Evolutionary conservation across 2,113 vertebrate species (phyloP), one percentile per base, ranked within the genome.

Genomic region (Tychaedon coryphoeus): DNA sequence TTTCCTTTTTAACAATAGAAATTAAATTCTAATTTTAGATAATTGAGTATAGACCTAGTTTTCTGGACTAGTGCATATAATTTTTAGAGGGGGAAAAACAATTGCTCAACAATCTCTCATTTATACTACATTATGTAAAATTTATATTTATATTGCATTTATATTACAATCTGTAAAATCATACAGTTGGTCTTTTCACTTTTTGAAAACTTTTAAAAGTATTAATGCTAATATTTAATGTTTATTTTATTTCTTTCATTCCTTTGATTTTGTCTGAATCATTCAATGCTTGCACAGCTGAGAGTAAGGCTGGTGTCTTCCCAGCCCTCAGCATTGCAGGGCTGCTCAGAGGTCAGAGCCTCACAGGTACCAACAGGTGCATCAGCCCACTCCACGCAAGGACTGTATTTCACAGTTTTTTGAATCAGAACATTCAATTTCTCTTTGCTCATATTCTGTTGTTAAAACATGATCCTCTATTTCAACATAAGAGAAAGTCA

Each of bases 181-280:
- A n/a, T 24, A 56, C 2, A 6, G 0, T n/a, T 61, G 5, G 1
- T 51, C 3, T 69, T 58, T 80, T 62, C 8, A 51, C 4, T 23
- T n/a, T 62, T 65, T 42, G 5, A 65, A 77, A 47, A 56, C 5
- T 6, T 43, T 54, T 74, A 18, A 48, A 84, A 92, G 18, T 42
- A 38, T 12, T 23, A 1, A 23, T 43, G 13, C 34, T 43, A 47
- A 45, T 18, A 62, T 9, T 24, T 6, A 25, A 65, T 31, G 3
- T 10, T 15, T 51, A 9, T 43, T 7, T n/a, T 43, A 4, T 67
- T 81, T 51, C 5, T 42, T 42, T 40, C 6, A 34, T 50, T 87
- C 24, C 5, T 4, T 53, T 40, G n/a, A 3, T 33, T n/a, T 91
- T 64, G 2, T n/a, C 34, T 36, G 9, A 42, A 10, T 31, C 10